Conservation (phyloP, 1,140 invertebrate genomes). For the Megalopta genalis region DNA sequence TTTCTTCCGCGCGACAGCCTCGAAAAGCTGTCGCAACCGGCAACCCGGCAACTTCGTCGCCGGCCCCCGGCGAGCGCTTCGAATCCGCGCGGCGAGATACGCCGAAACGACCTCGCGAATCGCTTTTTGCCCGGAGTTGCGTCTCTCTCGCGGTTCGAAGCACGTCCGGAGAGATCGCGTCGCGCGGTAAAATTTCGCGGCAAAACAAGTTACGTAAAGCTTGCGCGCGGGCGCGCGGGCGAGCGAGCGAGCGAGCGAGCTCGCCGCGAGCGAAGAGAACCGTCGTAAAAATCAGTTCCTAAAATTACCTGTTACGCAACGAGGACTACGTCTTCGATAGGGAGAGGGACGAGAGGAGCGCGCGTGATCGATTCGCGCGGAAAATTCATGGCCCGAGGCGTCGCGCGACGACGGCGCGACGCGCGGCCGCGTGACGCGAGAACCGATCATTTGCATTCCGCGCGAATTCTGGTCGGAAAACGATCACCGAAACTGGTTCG, state of each 20-base stretch:
- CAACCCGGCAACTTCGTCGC: background rate
- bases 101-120: background rate
- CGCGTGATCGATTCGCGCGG: slow-evolving; percentile 13
- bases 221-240: background rate
- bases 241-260: background rate
- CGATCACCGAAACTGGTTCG: no score
- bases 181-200: slow-evolving; percentile 34
- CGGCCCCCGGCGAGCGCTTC: background rate
- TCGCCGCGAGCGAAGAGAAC: no score
- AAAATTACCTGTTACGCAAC: slow-evolving; percentile 49
- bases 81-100: background rate
- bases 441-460: slow-evolving; percentile 8
- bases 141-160: no score
- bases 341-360: slow-evolving; percentile 1
- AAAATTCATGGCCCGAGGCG: slow-evolving; percentile 15
- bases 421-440: no score
- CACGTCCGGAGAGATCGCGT: no score
- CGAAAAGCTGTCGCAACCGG: background rate
- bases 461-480: no score
- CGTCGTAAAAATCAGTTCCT: slow-evolving; percentile 39
- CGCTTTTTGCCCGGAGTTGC: background rate
- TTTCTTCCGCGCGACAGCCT: background rate
- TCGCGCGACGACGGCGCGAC: no score
- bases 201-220: slow-evolving; percentile 43
- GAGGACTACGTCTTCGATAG: slow-evolving; percentile 16